phyloP scores from a whole-genome alignment of 2,113 vertebrate genomes.

The Takifugu bimaculatus region DNA sequence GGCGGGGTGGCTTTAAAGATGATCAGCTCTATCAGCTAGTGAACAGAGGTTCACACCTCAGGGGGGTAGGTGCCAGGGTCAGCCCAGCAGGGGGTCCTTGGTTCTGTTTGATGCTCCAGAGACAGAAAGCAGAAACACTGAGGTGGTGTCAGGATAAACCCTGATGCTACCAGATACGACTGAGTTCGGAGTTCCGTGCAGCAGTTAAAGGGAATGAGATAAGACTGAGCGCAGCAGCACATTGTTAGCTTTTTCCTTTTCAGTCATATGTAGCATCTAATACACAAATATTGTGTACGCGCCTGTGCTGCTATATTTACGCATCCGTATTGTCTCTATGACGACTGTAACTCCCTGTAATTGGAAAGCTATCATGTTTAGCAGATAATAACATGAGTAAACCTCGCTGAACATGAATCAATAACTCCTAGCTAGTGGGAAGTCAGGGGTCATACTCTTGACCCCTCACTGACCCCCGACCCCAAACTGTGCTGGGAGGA shows the following conservation, averaged over 20 bases:
- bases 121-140: constrained; percentile 43
- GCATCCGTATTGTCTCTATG: constrained; percentile 1
- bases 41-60: constrained; percentile 58
- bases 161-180: constrained; percentile 1
- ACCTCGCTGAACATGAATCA: constrained; percentile 37
- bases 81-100: constrained; percentile 38
- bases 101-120: constrained; percentile 57
- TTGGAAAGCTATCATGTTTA: constrained; percentile 32
- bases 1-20: constrained; percentile 57
- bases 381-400: constrained; percentile 52
- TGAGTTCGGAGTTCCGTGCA: neutral
- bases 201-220: neutral
- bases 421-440: constrained; percentile 34
- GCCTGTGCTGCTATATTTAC: no score
- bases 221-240: neutral
- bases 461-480: constrained; percentile 66
- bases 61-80: constrained; percentile 33
- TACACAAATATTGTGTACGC: no score
- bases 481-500: constrained; percentile 55
- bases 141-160: constrained; percentile 11
- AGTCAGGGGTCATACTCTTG: constrained; percentile 72
- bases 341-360: constrained; percentile 26
- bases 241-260: neutral
- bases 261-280: no score
- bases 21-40: constrained; percentile 55